These are phyloP conservation scores for Zaprionus tsacasi DNA, from an alignment of 1,140 invertebrate genomes.

Conservation along the genomic window DNA sequence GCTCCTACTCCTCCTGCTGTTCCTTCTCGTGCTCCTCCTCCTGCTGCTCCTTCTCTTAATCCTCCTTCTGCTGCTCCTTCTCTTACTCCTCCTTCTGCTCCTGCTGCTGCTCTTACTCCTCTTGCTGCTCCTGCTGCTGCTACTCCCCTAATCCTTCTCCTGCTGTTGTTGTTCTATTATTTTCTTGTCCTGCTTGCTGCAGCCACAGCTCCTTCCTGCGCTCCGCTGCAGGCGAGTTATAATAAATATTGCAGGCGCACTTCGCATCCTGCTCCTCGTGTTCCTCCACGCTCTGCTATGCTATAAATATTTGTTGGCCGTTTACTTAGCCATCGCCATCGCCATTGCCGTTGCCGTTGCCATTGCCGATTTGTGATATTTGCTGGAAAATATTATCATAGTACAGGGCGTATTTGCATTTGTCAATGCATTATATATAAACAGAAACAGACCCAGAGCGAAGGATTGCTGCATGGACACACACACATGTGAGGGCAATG, in stretches of 20 bases:
- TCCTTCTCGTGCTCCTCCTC: no score
- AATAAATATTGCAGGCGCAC: conserved; percentile 75
- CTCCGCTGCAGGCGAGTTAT: conserved; percentile 75
- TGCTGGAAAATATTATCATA: conserved; percentile 70
- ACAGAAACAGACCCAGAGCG: background rate
- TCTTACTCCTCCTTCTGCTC: no score
- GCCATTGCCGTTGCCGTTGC: conserved; percentile 52
- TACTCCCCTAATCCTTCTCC: no score
- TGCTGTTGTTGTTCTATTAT: conserved; percentile 26
- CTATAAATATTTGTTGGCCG: conserved; percentile 81
- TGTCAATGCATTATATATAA: conserved; percentile 27
- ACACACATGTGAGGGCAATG: conserved; percentile 5
- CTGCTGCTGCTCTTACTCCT: no score
- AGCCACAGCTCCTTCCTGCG: conserved; percentile 17
- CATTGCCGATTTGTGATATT: conserved; percentile 79
- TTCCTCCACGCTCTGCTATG: background rate
- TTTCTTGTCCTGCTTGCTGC: background rate
- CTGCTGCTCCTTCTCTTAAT: no score
- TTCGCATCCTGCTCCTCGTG: conserved; percentile 2
- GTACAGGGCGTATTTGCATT: conserved; percentile 53
- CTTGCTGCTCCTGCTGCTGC: no score
- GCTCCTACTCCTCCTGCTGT: no score
- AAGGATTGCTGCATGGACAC: conserved; percentile 5
- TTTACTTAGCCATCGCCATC: conserved; percentile 59
- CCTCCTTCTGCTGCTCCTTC: no score